Percentiles rank a stretch among this genome's conserved stretches.
Conservation (phyloP, 35 echinoderm and acorn worm genomes). For the Lytechinus variegatus region DNA sequence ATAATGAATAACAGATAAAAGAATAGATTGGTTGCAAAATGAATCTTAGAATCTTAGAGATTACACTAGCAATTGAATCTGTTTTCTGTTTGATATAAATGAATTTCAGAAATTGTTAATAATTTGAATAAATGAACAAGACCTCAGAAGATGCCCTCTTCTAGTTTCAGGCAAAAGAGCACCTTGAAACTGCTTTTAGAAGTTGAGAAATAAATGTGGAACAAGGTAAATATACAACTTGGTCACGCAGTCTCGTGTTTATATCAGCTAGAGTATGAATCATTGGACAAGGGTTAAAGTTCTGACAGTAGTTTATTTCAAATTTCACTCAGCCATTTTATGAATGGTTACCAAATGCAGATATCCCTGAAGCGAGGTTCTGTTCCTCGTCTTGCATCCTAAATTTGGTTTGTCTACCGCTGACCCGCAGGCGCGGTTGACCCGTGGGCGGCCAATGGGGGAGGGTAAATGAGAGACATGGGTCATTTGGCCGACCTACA, state of each 20-base stretch:
- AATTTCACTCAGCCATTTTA: not conserved
- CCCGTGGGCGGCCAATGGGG: not conserved
- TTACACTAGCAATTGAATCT: no score
- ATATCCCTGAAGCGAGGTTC: not conserved
- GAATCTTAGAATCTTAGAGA: no score
- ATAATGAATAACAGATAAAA: no score
- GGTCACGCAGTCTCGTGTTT: not conserved
- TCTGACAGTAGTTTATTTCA: not conserved
- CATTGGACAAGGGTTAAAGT: not conserved
- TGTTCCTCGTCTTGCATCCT: not conserved
- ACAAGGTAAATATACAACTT: not conserved
- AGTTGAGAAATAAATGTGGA: not conserved
- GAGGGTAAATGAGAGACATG: not conserved
- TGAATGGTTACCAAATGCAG: not conserved
- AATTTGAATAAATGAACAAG: no score
- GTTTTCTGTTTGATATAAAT: no score
- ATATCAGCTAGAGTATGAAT: not conserved
- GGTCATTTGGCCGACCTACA: slow-evolving; percentile 27
- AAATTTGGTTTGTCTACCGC: not conserved
- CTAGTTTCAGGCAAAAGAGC: not conserved
- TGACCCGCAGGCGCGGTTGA: not conserved
- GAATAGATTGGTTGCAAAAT: no score
- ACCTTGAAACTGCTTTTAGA: not conserved
- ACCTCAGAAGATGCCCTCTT: not conserved
- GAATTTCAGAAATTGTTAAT: no score